Evolutionary conservation across 2,797 vertebrate genomes (phyloP).

Genomic region (Tokudaia muenninki): DNA sequence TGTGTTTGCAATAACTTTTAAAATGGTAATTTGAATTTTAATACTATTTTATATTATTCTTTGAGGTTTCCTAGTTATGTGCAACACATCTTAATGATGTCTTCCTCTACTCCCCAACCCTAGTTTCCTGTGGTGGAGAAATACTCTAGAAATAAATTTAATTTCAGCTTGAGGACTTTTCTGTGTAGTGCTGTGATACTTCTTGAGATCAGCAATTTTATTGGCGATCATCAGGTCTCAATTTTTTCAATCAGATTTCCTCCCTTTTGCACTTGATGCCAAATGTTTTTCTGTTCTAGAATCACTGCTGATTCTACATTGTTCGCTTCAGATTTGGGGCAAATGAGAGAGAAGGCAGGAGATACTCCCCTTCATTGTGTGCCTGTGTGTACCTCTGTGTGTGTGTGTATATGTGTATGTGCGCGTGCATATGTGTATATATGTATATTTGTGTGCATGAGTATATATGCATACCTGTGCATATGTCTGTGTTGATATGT

Average conservation of each 20-base stretch:
- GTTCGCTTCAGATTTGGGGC: slow-evolving; percentile 71
- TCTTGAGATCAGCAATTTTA: slow-evolving; percentile 84
- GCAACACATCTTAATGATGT: neutral
- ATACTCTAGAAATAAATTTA: slow-evolving; percentile 73
- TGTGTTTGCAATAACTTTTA: neutral
- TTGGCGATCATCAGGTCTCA: slow-evolving; percentile 75
- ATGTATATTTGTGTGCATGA: neutral
- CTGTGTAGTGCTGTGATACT: slow-evolving; percentile 72
- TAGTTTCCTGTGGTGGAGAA: slow-evolving; percentile 57
- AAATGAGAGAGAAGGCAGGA: slow-evolving; percentile 20
- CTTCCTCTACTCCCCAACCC: neutral
- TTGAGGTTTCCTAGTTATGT: neutral
- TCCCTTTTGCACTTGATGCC: slow-evolving; percentile 74
- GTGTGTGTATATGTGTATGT: neutral
- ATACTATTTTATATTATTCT: neutral
- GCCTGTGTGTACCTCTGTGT: neutral
- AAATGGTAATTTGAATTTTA: slow-evolving; percentile 24
- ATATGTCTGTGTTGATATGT: too few relatives aligned
- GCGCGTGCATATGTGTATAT: slow-evolving; percentile 55
- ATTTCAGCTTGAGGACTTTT: slow-evolving; percentile 73
- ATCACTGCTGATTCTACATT: slow-evolving; percentile 54
- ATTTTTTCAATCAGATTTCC: slow-evolving; percentile 79
- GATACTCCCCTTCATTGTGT: slow-evolving; percentile 71
- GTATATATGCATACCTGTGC: neutral
- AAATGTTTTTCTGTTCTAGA: slow-evolving; percentile 79